Conservation (phyloP, 2,113 vertebrate genomes). For the Pangasianodon gigas region DNA sequence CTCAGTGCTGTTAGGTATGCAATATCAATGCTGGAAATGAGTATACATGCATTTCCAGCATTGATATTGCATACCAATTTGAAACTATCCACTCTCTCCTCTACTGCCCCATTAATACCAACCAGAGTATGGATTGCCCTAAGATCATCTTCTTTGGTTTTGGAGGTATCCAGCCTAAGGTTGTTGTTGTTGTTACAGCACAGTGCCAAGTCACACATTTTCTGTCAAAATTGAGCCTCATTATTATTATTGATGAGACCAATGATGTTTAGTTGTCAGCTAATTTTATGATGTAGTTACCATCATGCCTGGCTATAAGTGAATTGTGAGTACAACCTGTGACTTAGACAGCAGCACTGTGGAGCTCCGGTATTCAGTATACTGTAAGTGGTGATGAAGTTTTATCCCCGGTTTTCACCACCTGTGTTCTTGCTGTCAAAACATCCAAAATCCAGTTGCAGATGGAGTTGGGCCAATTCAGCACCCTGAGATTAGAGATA, state of each 20-base stretch:
- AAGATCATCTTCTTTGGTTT: background rate
- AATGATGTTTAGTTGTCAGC: background rate
- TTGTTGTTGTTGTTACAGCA: background rate
- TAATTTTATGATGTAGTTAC: background rate
- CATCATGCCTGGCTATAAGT: background rate
- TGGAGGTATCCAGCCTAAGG: background rate
- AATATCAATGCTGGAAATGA: no score
- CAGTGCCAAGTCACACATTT: background rate
- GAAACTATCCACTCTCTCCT: background rate
- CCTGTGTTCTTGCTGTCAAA: background rate
- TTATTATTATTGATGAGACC: background rate
- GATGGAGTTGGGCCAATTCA: background rate
- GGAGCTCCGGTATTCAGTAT: background rate
- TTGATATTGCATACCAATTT: background rate
- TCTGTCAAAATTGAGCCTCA: background rate
- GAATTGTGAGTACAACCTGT: background rate
- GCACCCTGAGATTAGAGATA: background rate
- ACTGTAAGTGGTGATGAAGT: background rate
- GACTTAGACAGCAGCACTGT: background rate
- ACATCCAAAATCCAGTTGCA: background rate
- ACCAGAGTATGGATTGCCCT: background rate
- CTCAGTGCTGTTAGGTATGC: background rate
- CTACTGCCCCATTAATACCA: background rate
- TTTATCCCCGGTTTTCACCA: background rate
- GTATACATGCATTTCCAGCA: no score